These are phyloP conservation scores for Tigriopus californicus DNA, from an alignment of 2,888 invertebrate genomes.

Conservation along the genomic window DNA sequence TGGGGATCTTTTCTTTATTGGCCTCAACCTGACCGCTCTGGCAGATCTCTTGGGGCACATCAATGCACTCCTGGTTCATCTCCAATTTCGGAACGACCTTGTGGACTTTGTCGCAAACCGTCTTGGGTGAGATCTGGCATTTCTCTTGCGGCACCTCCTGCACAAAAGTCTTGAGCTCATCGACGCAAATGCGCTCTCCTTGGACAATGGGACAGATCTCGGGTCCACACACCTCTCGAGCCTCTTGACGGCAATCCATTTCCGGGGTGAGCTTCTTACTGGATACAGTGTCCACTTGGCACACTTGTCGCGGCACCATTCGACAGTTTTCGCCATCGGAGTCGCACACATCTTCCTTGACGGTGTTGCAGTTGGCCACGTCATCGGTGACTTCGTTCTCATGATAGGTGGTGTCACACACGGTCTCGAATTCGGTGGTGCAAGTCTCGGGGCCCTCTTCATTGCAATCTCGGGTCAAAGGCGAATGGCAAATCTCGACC, in stretches of 20 bases:
- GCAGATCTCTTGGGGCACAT: slow-evolving; percentile 5
- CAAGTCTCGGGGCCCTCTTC: not conserved
- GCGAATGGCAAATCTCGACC: not conserved
- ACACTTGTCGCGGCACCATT: not conserved
- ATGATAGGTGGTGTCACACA: not conserved
- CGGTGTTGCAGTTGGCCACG: not conserved
- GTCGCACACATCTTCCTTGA: not conserved
- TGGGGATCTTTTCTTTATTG: not conserved
- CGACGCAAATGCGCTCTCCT: not conserved
- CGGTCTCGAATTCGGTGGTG: not conserved
- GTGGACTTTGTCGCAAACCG: not conserved
- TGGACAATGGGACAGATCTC: not conserved
- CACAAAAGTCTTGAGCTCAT: not conserved
- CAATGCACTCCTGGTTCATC: not conserved
- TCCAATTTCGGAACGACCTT: not conserved
- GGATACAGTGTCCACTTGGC: not conserved
- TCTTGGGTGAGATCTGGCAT: not conserved
- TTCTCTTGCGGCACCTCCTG: not conserved
- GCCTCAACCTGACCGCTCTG: not conserved
- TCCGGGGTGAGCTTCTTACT: not conserved
- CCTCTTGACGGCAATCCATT: not conserved
- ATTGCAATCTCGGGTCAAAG: not conserved
- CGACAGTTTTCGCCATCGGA: not conserved
- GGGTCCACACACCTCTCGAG: not conserved
- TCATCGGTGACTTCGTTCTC: not conserved